Evolutionary conservation across 2,888 invertebrate species (phyloP), one percentile per base, ranked within the genome.

Genomic region (Meandrusa payeni): DNA sequence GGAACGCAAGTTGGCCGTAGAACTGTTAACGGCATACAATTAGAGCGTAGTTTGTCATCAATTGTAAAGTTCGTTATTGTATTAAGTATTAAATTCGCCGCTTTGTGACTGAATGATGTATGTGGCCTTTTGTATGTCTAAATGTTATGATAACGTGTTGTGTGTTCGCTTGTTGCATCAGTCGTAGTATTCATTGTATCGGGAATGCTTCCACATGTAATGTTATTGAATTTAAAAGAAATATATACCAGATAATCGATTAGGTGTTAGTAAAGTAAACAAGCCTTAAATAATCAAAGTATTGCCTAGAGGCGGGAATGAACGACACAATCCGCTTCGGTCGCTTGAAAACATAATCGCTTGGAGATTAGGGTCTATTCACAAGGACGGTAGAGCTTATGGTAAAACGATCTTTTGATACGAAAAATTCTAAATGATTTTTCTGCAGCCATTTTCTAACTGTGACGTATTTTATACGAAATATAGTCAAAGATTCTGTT

Each of bases 71-170:
- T 71, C 69, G 74, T 74, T 68, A 65, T 60, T 54, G 59, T 65
- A 53, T 69, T 76, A 69, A 44, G 41, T 40, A 53, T 55, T 63
- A 67, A 69, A 75, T 71, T 76, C 64, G 74, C 85, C n/a, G 87
- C 86, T 86, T 86, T 74, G 85, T 86, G 86, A 87, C 81, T 85
- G 87, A 81, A 86, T 82, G 85, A 83, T 86, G 87, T 86, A 75
- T 79, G 87, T 86, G 87, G 87, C 87, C 87, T 87, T 76, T 85
- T 83, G 80, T 80, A 85, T 82, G 80, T 81, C 67, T 64, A 74
- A 76, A 73, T 69, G 62, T 67, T 69, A 71, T 72, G 4, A 69
- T 74, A 72, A 69, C 69, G 72, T 74, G 75, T 74, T 76, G 79
- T 74, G 81, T 73, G 77, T 74, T 77, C 64, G 86, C 82, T 83